Evolutionary conservation across 2,888 invertebrate genomes (phyloP).

Genomic region (Plusia festucae): DNA sequence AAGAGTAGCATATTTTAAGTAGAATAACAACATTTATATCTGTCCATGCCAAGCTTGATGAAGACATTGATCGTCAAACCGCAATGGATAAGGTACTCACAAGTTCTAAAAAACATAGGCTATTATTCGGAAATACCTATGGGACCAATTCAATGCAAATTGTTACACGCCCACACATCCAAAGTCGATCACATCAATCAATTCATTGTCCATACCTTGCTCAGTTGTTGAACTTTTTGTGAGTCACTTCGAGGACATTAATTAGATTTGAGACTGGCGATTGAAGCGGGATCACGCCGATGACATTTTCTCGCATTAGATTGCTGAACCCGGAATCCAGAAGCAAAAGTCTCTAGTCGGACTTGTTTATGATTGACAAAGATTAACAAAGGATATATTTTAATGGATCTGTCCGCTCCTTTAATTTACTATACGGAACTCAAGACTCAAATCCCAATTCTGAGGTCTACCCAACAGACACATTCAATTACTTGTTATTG

Average conservation of each 20-base stretch:
- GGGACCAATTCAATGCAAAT: conserved; percentile 87
- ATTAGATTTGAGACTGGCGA: conserved; percentile 79
- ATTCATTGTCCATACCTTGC: conserved; percentile 71
- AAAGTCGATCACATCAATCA: conserved; percentile 82
- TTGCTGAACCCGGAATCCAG: conserved; percentile 84
- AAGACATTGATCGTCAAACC: conserved; percentile 70
- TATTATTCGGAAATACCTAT: conserved; percentile 76
- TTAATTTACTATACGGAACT: not conserved
- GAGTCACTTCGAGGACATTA: conserved; percentile 72
- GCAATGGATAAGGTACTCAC: conserved; percentile 51
- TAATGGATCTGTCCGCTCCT: conserved; percentile 2
- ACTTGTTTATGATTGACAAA: conserved; percentile 56
- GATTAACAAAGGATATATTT: conserved; percentile 32
- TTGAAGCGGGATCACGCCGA: conserved; percentile 71
- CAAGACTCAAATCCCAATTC: conserved; percentile 16
- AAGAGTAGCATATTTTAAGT: not conserved
- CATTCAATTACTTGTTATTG: conserved; percentile 60
- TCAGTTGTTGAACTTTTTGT: conserved; percentile 78
- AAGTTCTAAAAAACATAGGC: conserved; percentile 71
- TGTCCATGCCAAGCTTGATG: conserved; percentile 11
- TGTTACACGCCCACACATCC: conserved; percentile 75
- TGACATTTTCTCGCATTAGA: conserved; percentile 82
- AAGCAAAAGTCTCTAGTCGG: conserved; percentile 62
- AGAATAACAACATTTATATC: not conserved
- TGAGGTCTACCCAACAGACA: conserved; percentile 34